These are phyloP conservation scores for Ecliptopera silaceata DNA, from an alignment of 2,888 invertebrate species.

Conservation along the genomic window DNA sequence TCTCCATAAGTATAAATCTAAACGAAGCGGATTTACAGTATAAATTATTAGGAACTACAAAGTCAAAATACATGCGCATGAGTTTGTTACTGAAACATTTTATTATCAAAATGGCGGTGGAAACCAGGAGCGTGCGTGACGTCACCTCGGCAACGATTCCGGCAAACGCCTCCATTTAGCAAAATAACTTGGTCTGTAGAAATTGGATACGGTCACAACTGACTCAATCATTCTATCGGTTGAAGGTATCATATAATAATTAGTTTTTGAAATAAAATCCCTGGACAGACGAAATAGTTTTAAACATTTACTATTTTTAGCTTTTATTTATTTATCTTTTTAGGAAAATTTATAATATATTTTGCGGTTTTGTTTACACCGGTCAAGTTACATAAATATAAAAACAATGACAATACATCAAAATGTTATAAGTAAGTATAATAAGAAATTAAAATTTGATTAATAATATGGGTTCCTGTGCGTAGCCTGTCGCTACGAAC, in stretches of 20 bases:
- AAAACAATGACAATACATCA: too few species aligned
- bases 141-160: conserved; percentile 45
- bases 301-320: conserved; percentile 4
- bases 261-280: conserved; percentile 10
- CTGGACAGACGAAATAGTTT: conserved; percentile 11
- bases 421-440: too few species aligned
- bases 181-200: conserved; percentile 39
- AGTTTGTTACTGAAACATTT: conserved; percentile 42
- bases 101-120: conserved; percentile 69
- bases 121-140: conserved; percentile 53
- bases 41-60: background rate
- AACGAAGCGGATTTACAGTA: background rate
- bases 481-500: conserved; percentile 39
- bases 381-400: background rate
- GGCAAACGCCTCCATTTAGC: conserved; percentile 41
- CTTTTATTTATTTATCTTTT: background rate
- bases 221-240: conserved; percentile 16
- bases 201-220: conserved; percentile 48
- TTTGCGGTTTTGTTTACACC: background rate
- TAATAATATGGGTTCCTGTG: conserved; percentile 17
- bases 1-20: too few species aligned
- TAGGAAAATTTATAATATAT: background rate
- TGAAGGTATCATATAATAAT: conserved; percentile 13
- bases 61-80: conserved; percentile 28
- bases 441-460: too few species aligned